These are phyloP conservation scores for Tipula unca DNA, from an alignment of 2,888 invertebrate species.

Conservation along the genomic window DNA sequence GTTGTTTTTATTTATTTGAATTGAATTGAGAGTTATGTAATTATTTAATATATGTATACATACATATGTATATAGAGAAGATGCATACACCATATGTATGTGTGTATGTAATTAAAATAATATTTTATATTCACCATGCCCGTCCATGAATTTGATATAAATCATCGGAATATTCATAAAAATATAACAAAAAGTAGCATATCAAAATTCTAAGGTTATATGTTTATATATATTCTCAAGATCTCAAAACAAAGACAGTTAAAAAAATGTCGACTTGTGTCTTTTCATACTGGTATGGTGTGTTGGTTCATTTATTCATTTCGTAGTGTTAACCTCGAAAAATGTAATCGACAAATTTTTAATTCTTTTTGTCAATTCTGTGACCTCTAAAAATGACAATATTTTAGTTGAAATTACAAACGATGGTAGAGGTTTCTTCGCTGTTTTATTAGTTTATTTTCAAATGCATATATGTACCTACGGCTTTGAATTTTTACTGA, in stretches of 20 bases:
- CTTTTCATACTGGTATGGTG: not conserved
- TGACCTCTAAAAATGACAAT: not conserved
- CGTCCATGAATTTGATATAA: not conserved
- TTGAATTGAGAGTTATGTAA: not conserved
- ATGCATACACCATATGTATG: not conserved
- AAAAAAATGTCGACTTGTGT: not conserved
- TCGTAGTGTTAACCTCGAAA: not conserved
- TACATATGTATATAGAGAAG: not conserved
- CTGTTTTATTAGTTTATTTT: not conserved
- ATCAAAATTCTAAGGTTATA: slow-evolving; percentile 4
- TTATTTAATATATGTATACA: too few relatives aligned
- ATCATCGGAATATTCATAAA: not conserved
- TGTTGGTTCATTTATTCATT: not conserved
- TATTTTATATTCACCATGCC: not conserved
- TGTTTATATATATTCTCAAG: not conserved
- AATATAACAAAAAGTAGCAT: not conserved
- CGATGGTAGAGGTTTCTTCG: not conserved
- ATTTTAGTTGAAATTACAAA: not conserved
- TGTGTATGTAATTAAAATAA: not conserved
- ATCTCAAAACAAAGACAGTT: not conserved
- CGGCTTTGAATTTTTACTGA: too few relatives aligned
- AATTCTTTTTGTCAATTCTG: not conserved
- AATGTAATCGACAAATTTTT: not conserved
- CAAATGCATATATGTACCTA: not conserved
- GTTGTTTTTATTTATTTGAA: not conserved